These are phyloP conservation scores for Crocidura indochinensis DNA, from an alignment of 2,797 vertebrate species.

Conservation along the genomic window DNA sequence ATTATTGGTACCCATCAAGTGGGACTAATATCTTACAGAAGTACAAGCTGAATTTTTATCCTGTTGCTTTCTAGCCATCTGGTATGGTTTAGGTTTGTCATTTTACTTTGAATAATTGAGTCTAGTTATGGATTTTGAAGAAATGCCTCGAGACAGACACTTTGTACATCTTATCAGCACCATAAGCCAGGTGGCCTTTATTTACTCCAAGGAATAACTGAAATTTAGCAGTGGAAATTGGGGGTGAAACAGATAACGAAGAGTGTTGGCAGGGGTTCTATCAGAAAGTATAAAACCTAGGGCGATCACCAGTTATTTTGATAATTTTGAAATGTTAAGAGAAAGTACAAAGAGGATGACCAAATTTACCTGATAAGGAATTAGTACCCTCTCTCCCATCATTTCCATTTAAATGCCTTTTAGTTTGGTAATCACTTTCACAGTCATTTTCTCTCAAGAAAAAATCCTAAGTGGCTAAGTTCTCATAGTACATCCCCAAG, in stretches of 20 bases:
- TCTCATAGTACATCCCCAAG: accelerated
- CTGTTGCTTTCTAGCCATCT: background rate
- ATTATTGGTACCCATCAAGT: background rate
- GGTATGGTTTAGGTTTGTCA: background rate
- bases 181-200: background rate
- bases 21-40: background rate
- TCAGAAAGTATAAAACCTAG: background rate
- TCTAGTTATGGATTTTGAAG: conserved; percentile 10
- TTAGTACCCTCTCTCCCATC: too few species aligned
- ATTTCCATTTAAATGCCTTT: too few species aligned
- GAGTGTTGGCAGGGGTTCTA: background rate
- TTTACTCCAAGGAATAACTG: background rate
- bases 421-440: too few species aligned
- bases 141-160: background rate
- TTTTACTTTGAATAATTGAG: background rate
- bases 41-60: background rate
- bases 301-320: background rate
- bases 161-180: background rate
- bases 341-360: background rate
- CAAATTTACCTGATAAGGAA: background rate
- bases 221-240: background rate
- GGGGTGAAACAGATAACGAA: background rate
- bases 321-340: conserved; percentile 34
- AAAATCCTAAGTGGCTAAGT: background rate
- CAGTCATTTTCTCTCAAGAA: too few species aligned